Conservation (phyloP, 1,140 invertebrate species). For the Mycetomoellerius zeteki region DNA sequence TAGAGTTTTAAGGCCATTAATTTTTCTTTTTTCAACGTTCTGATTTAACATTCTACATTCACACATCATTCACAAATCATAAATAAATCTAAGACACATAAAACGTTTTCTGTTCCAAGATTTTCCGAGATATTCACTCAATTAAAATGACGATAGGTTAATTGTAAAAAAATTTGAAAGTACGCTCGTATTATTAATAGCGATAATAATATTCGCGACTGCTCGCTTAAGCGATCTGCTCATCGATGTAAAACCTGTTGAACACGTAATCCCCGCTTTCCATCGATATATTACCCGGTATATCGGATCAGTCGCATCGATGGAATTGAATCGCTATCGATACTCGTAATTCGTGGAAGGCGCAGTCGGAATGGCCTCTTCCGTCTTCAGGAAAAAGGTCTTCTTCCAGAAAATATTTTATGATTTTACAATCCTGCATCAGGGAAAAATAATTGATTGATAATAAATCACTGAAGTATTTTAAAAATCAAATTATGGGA, state of each 20-base stretch:
- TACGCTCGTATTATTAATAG: not conserved
- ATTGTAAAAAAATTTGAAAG: conserved; percentile 23
- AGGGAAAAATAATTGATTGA: not conserved
- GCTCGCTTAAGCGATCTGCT: conserved; percentile 26
- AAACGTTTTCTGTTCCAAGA: not conserved
- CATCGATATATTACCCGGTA: conserved; percentile 32
- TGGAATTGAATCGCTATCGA: conserved; percentile 48
- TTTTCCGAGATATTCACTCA: not conserved
- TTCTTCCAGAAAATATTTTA: conserved; percentile 16
- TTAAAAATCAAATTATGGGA: not conserved
- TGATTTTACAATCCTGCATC: not conserved
- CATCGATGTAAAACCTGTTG: conserved; percentile 50
- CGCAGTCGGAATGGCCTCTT: conserved; percentile 22
- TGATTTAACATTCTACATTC: not conserved
- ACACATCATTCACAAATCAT: too few species aligned
- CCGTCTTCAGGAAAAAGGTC: not conserved
- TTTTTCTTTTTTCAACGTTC: not conserved
- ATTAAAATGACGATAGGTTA: conserved; percentile 14
- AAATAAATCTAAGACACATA: not conserved
- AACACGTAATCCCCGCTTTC: conserved; percentile 48
- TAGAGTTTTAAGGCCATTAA: not conserved
- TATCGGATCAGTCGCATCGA: conserved; percentile 35
- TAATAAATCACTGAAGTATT: not conserved
- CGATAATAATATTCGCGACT: conserved; percentile 29
- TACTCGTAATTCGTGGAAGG: conserved; percentile 10